Base-by-base conservation (phyloP, 2,888 invertebrate genomes). In the Terebella lapidaria region DNA sequence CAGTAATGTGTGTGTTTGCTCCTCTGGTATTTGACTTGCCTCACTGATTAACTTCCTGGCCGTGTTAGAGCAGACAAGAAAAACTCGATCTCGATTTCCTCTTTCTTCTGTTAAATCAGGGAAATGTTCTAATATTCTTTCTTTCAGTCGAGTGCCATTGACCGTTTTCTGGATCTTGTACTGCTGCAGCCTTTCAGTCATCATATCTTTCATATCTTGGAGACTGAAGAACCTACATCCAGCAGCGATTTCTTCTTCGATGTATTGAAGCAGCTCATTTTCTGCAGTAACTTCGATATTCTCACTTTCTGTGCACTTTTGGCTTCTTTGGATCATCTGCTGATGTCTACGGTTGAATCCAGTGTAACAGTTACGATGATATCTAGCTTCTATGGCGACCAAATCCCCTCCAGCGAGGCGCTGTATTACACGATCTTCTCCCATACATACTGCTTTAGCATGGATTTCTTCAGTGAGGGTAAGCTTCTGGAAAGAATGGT, bases 301-400 rank as follows among this genome's bases (percentile, higher is more conserved):
- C 56, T 61, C 28, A 51, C 47, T 47, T 25, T 46, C 55, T 60
- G 42, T 52, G 24, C 28, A 47, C 46, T 61, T 54, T 42, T 60
- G 49, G 18, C 22, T 24, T n/a, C n/a, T n/a, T n/a, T n/a, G 15
- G 42, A 61, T 61, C 25, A 27, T 49, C 54, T 61, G 10, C 27
- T 61, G 46, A 30, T 49, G 54, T 4, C 54, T 35, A 25, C 59
- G 59, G 27, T 45, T 61, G 30, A 61, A 61, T 42, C 51, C 5
- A 45, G 61, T 61, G 61, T 61, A 61, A 55, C 61, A 55, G 47
- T 61, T 61, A 26, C 59, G 42, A 60, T 61, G 61, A 24, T 53
- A 61, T 42, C 29, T 24, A 27, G 59, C 57, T 58, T 59, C 59
- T 58, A 35, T 58, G n/a, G 45, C 59, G 29, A 58, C 59, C 56